Conservation (phyloP, 2,888 invertebrate genomes). For the Cecidostiba fungosa region DNA sequence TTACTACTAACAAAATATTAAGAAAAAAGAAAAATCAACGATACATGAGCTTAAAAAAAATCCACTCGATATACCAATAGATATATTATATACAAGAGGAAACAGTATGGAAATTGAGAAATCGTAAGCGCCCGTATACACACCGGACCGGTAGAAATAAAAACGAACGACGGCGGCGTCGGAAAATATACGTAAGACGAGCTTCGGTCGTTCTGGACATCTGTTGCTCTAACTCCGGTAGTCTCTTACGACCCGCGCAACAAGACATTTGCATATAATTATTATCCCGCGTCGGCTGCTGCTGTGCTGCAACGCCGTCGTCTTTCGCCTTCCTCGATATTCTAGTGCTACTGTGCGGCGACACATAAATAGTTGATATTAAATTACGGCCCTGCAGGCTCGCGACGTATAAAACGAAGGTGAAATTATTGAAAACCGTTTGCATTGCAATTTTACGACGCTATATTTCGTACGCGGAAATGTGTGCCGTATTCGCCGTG, state of each 20-base stretch:
- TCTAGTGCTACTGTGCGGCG: conserved; percentile 33
- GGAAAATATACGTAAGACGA: conserved; percentile 60
- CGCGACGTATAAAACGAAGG: not conserved
- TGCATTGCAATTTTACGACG: not conserved
- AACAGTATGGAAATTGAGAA: conserved; percentile 56
- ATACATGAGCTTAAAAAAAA: not conserved
- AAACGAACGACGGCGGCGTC: conserved; percentile 51
- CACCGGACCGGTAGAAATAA: conserved; percentile 48
- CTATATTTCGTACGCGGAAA: not conserved
- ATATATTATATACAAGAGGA: not conserved
- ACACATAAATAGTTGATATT: conserved; percentile 63
- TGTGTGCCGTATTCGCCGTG: not conserved
- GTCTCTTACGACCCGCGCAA: conserved; percentile 71
- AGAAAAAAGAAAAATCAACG: not conserved
- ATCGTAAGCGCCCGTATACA: conserved; percentile 26
- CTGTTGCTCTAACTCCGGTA: conserved; percentile 75
- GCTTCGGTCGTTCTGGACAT: conserved; percentile 76
- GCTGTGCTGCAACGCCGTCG: not conserved
- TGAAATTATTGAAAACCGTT: conserved; percentile 38
- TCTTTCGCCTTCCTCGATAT: conserved; percentile 54
- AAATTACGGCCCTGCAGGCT: conserved; percentile 42
- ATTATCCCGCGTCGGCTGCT: conserved; percentile 72
- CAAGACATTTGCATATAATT: conserved; percentile 79
- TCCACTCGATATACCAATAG: not conserved
- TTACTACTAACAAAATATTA: too few species aligned